Base-by-base conservation (phyloP, 2,113 vertebrate species). In the Mus pahari region DNA sequence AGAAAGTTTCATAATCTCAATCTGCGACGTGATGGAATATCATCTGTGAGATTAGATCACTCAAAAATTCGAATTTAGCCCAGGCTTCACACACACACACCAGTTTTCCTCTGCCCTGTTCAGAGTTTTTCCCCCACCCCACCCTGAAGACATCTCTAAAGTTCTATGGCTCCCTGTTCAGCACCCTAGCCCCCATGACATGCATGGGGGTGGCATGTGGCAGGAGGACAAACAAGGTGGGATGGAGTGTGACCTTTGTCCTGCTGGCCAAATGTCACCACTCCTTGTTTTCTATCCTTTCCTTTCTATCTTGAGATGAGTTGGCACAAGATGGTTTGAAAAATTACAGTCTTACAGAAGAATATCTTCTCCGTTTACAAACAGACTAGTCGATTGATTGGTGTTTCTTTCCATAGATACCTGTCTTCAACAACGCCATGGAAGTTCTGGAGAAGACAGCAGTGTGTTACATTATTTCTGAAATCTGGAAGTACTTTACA, bases 1-100 rank as follows among this genome's bases (percentile, higher is more conserved):
- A 82, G 71, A 64, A 50, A 71, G 55, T 81, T 92, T 94, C 89
- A 86, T 91, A 92, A 95, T 88, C 75, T 68, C 82, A 89, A 26
- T 86, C 74, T 71, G 73, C 68, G 87, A 28, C 75, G 8, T 36
- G 42, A 8, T 19, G 0, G 7, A 75, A 64, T 75, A 58, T 16
- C 87, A 88, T 70, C 68, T 91, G 48, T 28, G 82, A 93, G 75
- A 96, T 96, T 78, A 83, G 74, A 89, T 90, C 90, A 74, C 84
- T 75, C 60, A 78, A 96, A 95, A 90, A 83, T 66, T 45, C 36
- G 62, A 87, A 22, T 53, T 92, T 71, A 90, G 87, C 71, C 45
- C 86, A 62, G 78, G 48, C n/a, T 73, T 94, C 74, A 88, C 66
- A 86, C 48, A 33, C 39, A 22, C n/a, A n/a, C n/a, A 58, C n/a